phyloP scores from a whole-genome alignment of 2,888 invertebrate genomes.

The Lycophotia porphyrea region DNA sequence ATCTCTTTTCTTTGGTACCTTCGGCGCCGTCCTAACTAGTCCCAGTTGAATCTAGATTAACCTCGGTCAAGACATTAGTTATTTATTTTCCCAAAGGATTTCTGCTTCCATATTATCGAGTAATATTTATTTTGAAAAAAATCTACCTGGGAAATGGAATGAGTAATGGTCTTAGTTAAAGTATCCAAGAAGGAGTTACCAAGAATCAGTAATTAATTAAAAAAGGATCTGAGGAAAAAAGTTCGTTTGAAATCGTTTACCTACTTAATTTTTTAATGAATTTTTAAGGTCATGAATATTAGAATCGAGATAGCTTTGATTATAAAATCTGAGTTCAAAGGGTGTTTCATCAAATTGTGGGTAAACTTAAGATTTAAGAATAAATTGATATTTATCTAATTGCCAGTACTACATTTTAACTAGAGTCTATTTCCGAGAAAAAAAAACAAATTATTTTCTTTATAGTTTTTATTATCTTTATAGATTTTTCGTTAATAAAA shows the following conservation, averaged over 20 bases:
- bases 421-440: not conserved
- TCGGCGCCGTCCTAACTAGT: conserved; percentile 26
- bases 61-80: conserved; percentile 44
- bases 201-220: conserved; percentile 46
- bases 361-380: not conserved
- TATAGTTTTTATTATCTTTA: conserved; percentile 15
- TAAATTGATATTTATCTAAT: not conserved
- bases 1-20: conserved; percentile 15
- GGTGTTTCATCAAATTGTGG: not conserved
- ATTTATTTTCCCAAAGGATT: conserved; percentile 36
- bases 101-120: conserved; percentile 16
- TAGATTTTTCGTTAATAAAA: conserved; percentile 15
- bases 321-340: conserved; percentile 25
- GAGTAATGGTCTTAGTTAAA: conserved; percentile 24
- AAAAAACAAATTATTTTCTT: conserved; percentile 13
- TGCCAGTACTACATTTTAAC: no score
- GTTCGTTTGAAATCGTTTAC: conserved; percentile 16
- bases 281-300: conserved; percentile 32
- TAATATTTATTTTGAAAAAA: conserved; percentile 28
- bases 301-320: not conserved
- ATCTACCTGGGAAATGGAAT: conserved; percentile 21
- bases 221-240: conserved; percentile 22
- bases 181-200: no score
- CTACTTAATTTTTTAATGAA: conserved; percentile 24
- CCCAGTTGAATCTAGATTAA: conserved; percentile 40